A percentile compares a stretch with the other conserved stretches of the same genome.
Evolutionary conservation across 2,888 invertebrate species (phyloP).

Genomic region (Coenonympha arcania): DNA sequence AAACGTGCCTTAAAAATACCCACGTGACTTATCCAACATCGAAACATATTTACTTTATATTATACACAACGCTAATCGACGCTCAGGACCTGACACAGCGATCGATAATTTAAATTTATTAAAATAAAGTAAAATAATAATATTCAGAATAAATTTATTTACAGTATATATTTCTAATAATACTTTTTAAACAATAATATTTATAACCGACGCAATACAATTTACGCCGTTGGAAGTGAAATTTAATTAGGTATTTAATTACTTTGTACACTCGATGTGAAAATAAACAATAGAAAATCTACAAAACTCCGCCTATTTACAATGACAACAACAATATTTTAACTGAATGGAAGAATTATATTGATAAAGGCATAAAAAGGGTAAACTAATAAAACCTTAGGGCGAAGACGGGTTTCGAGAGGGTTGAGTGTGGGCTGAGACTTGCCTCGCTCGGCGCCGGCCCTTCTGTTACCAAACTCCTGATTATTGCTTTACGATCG

Average conservation of each 20-base stretch:
- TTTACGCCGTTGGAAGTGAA: conserved; percentile 36
- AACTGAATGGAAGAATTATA: conserved; percentile 9
- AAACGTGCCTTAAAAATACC: conserved; percentile 19
- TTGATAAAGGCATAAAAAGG: conserved; percentile 8
- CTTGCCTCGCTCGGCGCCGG: neutral
- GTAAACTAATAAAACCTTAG: conserved; percentile 10
- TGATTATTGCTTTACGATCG: neutral
- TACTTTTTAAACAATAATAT: conserved; percentile 72
- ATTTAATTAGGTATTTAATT: conserved; percentile 40
- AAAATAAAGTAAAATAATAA: conserved; percentile 43
- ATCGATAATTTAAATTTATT: neutral
- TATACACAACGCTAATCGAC: conserved; percentile 20
- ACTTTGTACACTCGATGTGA: conserved; percentile 68
- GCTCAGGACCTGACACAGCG: neutral
- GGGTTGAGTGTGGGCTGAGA: neutral
- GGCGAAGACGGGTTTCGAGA: neutral
- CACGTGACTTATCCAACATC: conserved; percentile 27
- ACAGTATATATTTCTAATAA: conserved; percentile 69
- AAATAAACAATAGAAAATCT: conserved; percentile 69
- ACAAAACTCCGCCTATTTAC: conserved; percentile 68
- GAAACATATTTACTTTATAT: conserved; percentile 9
- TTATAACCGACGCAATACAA: conserved; percentile 51
- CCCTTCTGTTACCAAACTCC: neutral
- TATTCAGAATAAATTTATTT: conserved; percentile 63
- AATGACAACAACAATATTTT: conserved; percentile 66